Evolutionary conservation across 2,888 invertebrate species (phyloP).

Genomic region (Leptopilina drosophilae): DNA sequence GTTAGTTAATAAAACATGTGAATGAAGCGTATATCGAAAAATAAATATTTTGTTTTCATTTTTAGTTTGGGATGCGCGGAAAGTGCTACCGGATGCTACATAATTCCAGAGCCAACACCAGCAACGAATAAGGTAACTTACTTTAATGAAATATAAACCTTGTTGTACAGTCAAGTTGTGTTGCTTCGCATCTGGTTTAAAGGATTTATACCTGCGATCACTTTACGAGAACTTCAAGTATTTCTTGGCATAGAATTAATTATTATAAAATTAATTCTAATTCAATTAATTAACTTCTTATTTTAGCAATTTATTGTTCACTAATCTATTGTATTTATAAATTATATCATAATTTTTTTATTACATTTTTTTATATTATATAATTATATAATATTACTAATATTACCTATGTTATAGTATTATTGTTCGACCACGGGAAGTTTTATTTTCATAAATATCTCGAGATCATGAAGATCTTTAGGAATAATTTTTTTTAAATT

Average conservation of each 20-base stretch:
- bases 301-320: too few relatives aligned
- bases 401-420: too few relatives aligned
- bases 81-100: constrained; percentile 5
- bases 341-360: too few relatives aligned
- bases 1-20: neutral
- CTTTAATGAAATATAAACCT: constrained; percentile 13
- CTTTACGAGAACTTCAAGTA: neutral
- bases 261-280: too few relatives aligned
- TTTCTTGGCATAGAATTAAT: neutral
- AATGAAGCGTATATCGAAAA: neutral
- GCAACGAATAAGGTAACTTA: neutral
- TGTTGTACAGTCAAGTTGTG: neutral
- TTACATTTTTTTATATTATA: too few relatives aligned
- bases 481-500: too few relatives aligned
- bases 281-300: too few relatives aligned
- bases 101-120: neutral
- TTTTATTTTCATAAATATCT: too few relatives aligned
- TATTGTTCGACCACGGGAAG: too few relatives aligned
- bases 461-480: too few relatives aligned
- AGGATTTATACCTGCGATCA: neutral
- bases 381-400: too few relatives aligned
- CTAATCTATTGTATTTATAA: too few relatives aligned
- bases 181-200: neutral
- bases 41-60: constrained; percentile 20
- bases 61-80: neutral